These are phyloP conservation scores for Tromatobia lineatoria DNA, from an alignment of 2,888 invertebrate genomes.

Conservation along the genomic window DNA sequence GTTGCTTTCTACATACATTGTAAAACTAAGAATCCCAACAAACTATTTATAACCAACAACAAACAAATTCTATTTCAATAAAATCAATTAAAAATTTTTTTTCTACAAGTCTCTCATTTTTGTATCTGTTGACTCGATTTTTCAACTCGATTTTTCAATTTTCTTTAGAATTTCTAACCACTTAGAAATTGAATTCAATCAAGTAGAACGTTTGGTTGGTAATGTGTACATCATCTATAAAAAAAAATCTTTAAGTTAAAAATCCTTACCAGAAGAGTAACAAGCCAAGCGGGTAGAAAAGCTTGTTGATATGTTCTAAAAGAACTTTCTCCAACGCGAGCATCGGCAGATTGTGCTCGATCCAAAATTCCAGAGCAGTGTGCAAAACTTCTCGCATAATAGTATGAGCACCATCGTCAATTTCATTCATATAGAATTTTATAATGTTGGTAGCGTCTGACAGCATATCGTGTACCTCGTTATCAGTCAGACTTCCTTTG, in stretches of 20 bases:
- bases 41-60: too few species aligned
- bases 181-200: too few species aligned
- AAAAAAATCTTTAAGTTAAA: background rate
- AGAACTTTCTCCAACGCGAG: conserved; percentile 87
- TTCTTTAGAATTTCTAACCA: too few species aligned
- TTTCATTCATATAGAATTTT: conserved; percentile 82
- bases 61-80: too few species aligned
- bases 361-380: conserved; percentile 85
- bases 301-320: conserved; percentile 87
- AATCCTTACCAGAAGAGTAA: conserved; percentile 81
- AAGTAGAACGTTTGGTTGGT: background rate
- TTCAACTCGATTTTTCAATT: too few species aligned
- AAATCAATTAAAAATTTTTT: too few species aligned
- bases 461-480: conserved; percentile 63
- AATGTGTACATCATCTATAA: too few species aligned
- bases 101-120: too few species aligned
- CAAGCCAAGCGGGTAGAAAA: conserved; percentile 83
- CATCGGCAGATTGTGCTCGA: conserved; percentile 85
- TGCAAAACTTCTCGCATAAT: conserved; percentile 81
- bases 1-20: too few species aligned
- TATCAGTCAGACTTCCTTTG: conserved; percentile 66
- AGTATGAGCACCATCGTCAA: conserved; percentile 79
- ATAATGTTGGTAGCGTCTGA: conserved; percentile 77
- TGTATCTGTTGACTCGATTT: too few species aligned
- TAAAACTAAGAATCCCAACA: too few species aligned